These are phyloP conservation scores for Pyrrhia umbra DNA, from an alignment of 2,888 invertebrate species.

Conservation along the genomic window DNA sequence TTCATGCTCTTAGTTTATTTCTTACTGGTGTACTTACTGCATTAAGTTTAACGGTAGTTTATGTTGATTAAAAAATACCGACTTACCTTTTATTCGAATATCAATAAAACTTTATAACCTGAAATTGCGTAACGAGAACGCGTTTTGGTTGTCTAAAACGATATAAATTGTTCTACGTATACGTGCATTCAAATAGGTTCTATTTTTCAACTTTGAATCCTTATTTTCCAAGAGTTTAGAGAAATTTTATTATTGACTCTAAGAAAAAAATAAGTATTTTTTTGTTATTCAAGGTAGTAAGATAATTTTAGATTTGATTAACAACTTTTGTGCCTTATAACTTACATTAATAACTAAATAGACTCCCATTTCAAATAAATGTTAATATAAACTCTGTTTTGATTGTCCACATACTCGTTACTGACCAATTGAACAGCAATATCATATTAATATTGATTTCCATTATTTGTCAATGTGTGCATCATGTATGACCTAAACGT, in stretches of 20 bases:
- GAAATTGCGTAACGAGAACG: background rate
- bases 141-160: background rate
- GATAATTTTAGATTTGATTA: too few species aligned
- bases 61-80: background rate
- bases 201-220: too few species aligned
- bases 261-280: too few species aligned
- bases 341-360: too few species aligned
- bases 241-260: background rate
- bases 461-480: conserved; percentile 45
- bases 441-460: conserved; percentile 52
- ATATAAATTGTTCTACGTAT: too few species aligned
- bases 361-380: conserved; percentile 14
- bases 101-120: background rate
- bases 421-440: conserved; percentile 27
- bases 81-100: background rate
- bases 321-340: too few species aligned
- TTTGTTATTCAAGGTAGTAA: background rate
- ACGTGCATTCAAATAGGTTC: too few species aligned
- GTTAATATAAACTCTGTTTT: conserved; percentile 2
- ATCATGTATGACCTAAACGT: conserved; percentile 6
- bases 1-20: background rate
- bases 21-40: background rate
- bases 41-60: background rate
- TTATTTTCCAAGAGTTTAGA: background rate
- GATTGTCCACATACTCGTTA: background rate